Percentiles rank a stretch among this genome's conserved stretches.
Conservation (phyloP, 2,888 invertebrate species). For the Eledone cirrhosa region DNA sequence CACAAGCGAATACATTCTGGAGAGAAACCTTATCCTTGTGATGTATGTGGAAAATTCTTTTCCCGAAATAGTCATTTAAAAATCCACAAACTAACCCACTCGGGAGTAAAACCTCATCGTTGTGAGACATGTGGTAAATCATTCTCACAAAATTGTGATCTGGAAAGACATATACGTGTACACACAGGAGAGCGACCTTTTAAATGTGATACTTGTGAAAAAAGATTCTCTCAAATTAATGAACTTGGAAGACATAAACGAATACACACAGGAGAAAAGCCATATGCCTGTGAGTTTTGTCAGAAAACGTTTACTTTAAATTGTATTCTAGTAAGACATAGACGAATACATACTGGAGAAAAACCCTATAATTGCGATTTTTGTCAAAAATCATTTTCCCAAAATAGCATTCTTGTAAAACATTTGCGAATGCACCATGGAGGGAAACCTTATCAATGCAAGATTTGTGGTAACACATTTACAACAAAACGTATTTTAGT, state of each 20-base stretch:
- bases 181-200: slow-evolving; percentile 17
- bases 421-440: no score
- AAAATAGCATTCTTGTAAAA: no score
- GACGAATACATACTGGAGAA: no score
- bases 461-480: no score
- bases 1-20: slow-evolving; percentile 5
- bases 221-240: not conserved
- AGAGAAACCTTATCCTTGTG: slow-evolving; percentile 10
- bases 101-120: not conserved
- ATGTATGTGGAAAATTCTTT: slow-evolving; percentile 7
- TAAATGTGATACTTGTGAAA: slow-evolving; percentile 12
- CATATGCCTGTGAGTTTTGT: no score
- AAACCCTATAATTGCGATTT: no score
- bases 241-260: not conserved
- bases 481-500: not conserved
- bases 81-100: slow-evolving; percentile 1
- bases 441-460: no score
- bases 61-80: not conserved
- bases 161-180: slow-evolving; percentile 5
- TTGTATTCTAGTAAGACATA: no score
- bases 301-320: no score
- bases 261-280: not conserved
- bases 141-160: not conserved
- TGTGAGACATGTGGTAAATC: not conserved
- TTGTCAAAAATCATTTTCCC: no score